Percentiles rank a stretch among this genome's conserved stretches.
These are phyloP conservation scores for Nibea coibor DNA, from an alignment of 2,113 vertebrate genomes.

Conservation along the genomic window DNA sequence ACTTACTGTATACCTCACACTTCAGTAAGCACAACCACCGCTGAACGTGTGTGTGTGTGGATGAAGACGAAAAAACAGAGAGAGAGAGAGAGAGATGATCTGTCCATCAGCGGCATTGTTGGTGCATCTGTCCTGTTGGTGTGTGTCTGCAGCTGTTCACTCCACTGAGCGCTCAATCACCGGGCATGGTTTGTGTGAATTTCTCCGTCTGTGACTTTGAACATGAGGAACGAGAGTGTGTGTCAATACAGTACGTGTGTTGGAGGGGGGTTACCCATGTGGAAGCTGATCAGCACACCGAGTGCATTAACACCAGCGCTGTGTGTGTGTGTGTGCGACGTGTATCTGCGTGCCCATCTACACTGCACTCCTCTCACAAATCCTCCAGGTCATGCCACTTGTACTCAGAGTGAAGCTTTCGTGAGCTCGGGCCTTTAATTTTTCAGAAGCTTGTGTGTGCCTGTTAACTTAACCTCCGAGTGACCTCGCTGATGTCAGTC, in stretches of 20 bases:
- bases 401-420: conserved; percentile 67
- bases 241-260: conserved; percentile 47
- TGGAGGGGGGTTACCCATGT: conserved; percentile 51
- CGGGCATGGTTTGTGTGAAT: conserved; percentile 46
- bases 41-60: conserved; percentile 6
- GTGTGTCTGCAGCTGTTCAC: conserved; percentile 62
- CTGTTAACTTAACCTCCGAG: conserved; percentile 80
- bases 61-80: conserved; percentile 13
- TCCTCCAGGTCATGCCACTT: conserved; percentile 67
- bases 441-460: conserved; percentile 78
- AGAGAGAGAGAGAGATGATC: conserved; percentile 54
- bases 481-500: conserved; percentile 80
- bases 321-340: conserved; percentile 9
- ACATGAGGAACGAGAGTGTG: conserved; percentile 37
- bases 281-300: conserved; percentile 60
- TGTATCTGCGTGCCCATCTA: conserved; percentile 9
- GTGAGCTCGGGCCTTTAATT: conserved; percentile 80
- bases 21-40: conserved; percentile 43
- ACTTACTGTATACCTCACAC: conserved; percentile 59
- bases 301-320: conserved; percentile 67
- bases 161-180: conserved; percentile 72
- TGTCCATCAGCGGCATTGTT: conserved; percentile 57
- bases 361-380: conserved; percentile 47
- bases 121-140: conserved; percentile 57
- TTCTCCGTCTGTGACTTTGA: conserved; percentile 57